Percentiles rank a stretch among this genome's conserved stretches.
phyloP scores from a whole-genome alignment of 1,140 invertebrate species.

The Hyles vespertilio region DNA sequence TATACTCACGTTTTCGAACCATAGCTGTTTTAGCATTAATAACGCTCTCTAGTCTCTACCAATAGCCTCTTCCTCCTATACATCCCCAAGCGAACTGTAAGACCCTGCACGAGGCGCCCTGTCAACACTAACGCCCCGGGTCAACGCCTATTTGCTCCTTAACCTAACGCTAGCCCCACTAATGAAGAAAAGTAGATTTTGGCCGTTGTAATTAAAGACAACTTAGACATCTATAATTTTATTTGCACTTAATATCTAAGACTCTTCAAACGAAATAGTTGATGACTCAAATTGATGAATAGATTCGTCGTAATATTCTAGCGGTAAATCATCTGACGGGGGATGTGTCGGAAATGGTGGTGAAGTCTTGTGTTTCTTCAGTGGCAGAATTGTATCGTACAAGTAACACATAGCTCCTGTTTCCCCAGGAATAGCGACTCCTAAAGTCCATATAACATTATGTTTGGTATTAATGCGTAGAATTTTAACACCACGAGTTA shows the following conservation, averaged over 20 bases:
- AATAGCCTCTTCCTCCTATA: too few relatives aligned
- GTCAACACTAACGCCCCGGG: too few relatives aligned
- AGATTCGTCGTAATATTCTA: conserved; percentile 84
- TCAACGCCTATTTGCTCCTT: too few relatives aligned
- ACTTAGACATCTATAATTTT: background rate
- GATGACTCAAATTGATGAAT: conserved; percentile 83
- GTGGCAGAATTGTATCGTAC: conserved; percentile 86
- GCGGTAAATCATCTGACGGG: conserved; percentile 76
- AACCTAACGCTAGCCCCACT: too few relatives aligned
- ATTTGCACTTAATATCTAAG: conserved; percentile 29
- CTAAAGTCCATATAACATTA: conserved; percentile 93
- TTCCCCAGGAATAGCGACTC: conserved; percentile 87
- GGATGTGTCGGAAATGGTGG: conserved; percentile 90
- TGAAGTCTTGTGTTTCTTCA: conserved; percentile 76
- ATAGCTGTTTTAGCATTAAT: too few relatives aligned
- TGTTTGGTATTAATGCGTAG: conserved; percentile 95
- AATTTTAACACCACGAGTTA: conserved; percentile 86
- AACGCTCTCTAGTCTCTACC: too few relatives aligned
- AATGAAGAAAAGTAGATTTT: too few relatives aligned
- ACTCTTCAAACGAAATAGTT: conserved; percentile 81
- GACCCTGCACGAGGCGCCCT: too few relatives aligned
- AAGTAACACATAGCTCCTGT: conserved; percentile 88
- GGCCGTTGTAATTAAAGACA: too few relatives aligned
- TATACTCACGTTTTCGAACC: too few relatives aligned
- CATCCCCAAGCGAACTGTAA: too few relatives aligned